Percentiles rank a stretch among this genome's conserved stretches.
phyloP scores from a whole-genome alignment of 2,888 invertebrate genomes.

The Empis stercorea region DNA sequence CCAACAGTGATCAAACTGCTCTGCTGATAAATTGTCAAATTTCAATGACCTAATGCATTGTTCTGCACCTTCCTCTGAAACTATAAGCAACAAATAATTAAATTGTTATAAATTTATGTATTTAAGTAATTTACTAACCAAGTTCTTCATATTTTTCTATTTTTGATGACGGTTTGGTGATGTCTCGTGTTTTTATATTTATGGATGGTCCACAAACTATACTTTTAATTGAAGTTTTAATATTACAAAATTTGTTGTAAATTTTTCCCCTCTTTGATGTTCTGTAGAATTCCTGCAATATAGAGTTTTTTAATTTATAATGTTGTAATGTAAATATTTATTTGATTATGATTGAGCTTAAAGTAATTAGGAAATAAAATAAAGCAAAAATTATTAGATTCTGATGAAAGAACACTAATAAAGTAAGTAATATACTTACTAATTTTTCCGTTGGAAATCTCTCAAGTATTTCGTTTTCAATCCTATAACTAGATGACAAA shows the following conservation, averaged over 20 bases:
- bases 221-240: neutral
- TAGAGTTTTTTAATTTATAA: too few species aligned
- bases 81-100: neutral
- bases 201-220: neutral
- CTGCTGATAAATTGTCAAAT: conserved; percentile 7
- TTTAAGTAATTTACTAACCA: neutral
- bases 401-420: too few species aligned
- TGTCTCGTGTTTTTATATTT: neutral
- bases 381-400: neutral
- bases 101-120: neutral
- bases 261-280: conserved; percentile 4
- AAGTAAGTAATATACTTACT: conserved; percentile 1
- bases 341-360: neutral
- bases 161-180: neutral
- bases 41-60: conserved; percentile 5
- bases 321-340: too few species aligned
- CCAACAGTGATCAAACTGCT: conserved; percentile 10
- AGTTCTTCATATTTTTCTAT: neutral
- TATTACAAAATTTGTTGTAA: conserved; percentile 5
- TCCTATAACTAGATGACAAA: conserved; percentile 10
- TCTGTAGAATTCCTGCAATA: conserved; percentile 2
- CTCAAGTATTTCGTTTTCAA: conserved; percentile 15
- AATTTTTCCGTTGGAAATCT: conserved; percentile 5
- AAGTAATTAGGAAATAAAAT: neutral
- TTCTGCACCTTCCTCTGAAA: conserved; percentile 8